phyloP scores from a whole-genome alignment of 2,888 invertebrate species.

The Cephus sareptanus region DNA sequence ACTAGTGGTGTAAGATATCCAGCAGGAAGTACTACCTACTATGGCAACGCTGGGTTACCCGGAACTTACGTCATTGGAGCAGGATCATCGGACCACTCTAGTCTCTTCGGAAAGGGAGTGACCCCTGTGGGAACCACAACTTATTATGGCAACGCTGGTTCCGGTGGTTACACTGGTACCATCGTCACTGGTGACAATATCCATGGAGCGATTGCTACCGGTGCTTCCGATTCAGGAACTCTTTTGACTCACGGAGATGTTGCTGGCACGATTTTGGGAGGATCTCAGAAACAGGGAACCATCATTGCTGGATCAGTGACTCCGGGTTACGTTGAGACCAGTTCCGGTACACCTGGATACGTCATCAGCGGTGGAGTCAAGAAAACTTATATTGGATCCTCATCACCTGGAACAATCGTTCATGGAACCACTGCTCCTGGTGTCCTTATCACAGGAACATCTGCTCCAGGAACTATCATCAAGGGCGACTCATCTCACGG shows the following conservation, averaged over 20 bases:
- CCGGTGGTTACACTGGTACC: constrained; percentile 4
- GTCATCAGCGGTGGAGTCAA: constrained; percentile 33
- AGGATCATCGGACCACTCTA: constrained; percentile 4
- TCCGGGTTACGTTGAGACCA: constrained; percentile 43
- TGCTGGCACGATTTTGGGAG: constrained; percentile 31
- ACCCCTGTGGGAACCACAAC: constrained; percentile 16
- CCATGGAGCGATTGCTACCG: constrained; percentile 29
- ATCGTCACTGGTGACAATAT: constrained; percentile 29
- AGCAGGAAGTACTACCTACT: background rate
- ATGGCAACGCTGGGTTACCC: background rate
- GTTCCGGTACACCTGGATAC: constrained; percentile 42
- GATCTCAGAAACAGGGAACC: constrained; percentile 30
- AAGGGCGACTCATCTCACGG: constrained; percentile 30
- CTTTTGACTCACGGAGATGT: constrained; percentile 32
- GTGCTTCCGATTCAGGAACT: constrained; percentile 36
- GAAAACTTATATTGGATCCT: constrained; percentile 33
- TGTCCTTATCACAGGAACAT: constrained; percentile 26
- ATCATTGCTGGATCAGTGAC: constrained; percentile 30
- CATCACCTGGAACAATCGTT: constrained; percentile 23
- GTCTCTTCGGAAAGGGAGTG: constrained; percentile 7
- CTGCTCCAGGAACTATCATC: constrained; percentile 29
- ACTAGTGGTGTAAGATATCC: background rate
- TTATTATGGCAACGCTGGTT: constrained; percentile 15
- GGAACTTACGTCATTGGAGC: constrained; percentile 2
- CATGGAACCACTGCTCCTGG: constrained; percentile 29